A percentile compares a stretch with the other conserved stretches of the same genome.
Conservation (phyloP, 2,888 invertebrate species). For the Cantharis nigra region DNA sequence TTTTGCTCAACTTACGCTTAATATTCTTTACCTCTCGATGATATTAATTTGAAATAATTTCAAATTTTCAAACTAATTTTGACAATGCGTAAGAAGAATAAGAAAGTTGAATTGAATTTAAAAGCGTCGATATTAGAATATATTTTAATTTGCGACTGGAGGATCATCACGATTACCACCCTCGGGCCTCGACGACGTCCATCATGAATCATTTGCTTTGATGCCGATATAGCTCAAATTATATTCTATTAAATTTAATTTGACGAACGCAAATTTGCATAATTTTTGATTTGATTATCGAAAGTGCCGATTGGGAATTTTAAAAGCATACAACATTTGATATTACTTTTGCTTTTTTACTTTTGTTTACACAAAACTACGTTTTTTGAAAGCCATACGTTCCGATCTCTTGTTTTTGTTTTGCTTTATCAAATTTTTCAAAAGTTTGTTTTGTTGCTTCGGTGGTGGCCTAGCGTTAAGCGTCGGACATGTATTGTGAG, state of each 20-base stretch:
- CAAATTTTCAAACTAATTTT: background rate
- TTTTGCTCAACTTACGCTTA: constrained; percentile 42
- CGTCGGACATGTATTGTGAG: too few species aligned
- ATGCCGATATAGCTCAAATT: constrained; percentile 36
- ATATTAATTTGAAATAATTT: constrained; percentile 26
- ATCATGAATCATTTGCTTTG: constrained; percentile 40
- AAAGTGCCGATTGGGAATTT: background rate
- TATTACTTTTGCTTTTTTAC: background rate
- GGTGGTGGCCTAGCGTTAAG: too few species aligned
- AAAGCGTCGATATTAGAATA: constrained; percentile 7
- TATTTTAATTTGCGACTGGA: constrained; percentile 22
- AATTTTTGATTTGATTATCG: constrained; percentile 14
- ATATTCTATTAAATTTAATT: constrained; percentile 25
- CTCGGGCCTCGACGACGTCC: constrained; percentile 14
- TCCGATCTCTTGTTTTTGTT: too few species aligned
- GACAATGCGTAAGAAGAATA: background rate
- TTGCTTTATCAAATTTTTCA: too few species aligned
- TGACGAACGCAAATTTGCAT: constrained; percentile 23
- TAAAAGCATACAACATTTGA: too few species aligned
- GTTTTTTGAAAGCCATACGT: too few species aligned
- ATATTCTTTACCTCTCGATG: constrained; percentile 38
- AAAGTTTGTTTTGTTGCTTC: too few species aligned
- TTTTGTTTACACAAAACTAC: background rate
- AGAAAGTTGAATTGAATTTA: background rate
- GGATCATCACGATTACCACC: constrained; percentile 32